These are phyloP conservation scores for Morelia viridis DNA, from an alignment of 2,797 vertebrate species.

Conservation along the genomic window DNA sequence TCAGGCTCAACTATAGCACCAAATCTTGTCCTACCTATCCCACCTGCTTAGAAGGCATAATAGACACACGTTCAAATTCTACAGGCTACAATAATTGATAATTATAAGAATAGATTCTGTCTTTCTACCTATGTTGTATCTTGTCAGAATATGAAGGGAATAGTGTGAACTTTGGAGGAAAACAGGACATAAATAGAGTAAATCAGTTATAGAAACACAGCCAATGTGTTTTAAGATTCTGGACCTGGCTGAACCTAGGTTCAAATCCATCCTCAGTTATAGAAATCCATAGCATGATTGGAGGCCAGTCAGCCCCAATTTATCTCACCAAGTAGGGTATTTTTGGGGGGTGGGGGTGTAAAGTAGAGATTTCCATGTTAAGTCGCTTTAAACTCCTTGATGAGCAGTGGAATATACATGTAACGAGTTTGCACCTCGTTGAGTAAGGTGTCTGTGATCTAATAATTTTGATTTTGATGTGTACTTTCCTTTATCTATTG, in stretches of 20 bases:
- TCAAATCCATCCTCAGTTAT: not conserved
- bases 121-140: not conserved
- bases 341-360: not conserved
- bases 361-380: not conserved
- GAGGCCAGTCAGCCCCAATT: not conserved
- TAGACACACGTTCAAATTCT: not conserved
- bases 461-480: not conserved
- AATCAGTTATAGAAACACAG: not conserved
- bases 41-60: not conserved
- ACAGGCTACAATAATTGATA: not conserved
- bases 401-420: not conserved
- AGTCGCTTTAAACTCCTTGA: not conserved
- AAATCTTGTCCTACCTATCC: not conserved
- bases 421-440: not conserved
- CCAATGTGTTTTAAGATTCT: not conserved
- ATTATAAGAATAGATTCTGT: not conserved
- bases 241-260: not conserved
- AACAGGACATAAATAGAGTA: not conserved
- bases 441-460: not conserved
- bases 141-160: not conserved
- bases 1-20: not conserved
- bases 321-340: not conserved
- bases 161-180: not conserved
- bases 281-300: not conserved
- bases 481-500: not conserved